Base-by-base conservation (phyloP, 2,113 vertebrate genomes). In the Etheostoma spectabile region DNA sequence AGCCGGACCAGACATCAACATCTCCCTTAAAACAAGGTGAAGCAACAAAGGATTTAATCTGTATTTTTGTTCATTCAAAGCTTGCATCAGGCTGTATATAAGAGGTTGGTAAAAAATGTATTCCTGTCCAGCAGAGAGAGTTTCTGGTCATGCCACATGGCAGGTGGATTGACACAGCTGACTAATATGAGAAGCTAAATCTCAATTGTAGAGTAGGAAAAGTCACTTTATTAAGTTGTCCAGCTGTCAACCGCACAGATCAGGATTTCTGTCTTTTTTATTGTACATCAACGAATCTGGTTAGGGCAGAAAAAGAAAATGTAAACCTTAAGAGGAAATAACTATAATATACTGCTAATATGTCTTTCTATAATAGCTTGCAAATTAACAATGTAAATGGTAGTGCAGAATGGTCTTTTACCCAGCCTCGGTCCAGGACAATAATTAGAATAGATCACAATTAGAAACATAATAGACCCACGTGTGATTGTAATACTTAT, bases 401-500 rank as follows among this genome's bases (percentile, higher is more conserved):
- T 53, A 56, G 12, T 66, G 52, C 21, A 73, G 67, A 57, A 16
- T 33, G 7, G 45, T 56, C 27, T 80, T 80, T 80, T 67, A 48
- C 21, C 30, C 71, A 61, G 75, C 68, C 55, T 60, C 27, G 63
- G 69, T 60, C 60, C 69, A 68, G 38, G 83, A 75, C 73, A 69
- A 74, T 83, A 77, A 90, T 86, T 24, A 88, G 69, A 74, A 84
- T 70, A 74, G 69, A 91, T 91, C 55, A 80, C 77, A 74, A 86
- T 81, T 86, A 79, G 74, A 89, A 82, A 80, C 83, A 84, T 77
- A 76, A 89, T 62, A 74, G 73, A 71, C 52, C 62, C 56, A 83
- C 77, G 70, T 90, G 83, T 74, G 83, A 74, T 79, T 85, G 79
- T 61, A 65, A 90, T 94, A 85, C 90, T 93, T 94, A 82, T 49